Percentiles rank a stretch among this genome's conserved stretches.
Conservation (phyloP, 2,113 vertebrate genomes). For the Cyprinodon tularosa region DNA sequence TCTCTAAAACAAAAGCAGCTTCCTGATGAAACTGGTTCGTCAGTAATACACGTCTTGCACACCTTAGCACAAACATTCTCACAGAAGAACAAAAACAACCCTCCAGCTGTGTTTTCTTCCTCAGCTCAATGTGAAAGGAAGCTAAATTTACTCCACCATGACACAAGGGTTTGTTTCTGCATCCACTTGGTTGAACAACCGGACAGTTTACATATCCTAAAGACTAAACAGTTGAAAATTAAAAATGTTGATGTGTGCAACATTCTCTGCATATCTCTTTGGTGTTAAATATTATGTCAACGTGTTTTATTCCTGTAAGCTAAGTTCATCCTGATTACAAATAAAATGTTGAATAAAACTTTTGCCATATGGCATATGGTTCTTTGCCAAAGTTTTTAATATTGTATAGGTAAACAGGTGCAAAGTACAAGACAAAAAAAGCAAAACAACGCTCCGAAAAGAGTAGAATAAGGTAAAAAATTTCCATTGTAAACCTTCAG, state of each 20-base stretch:
- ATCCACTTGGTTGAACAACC: slow-evolving; percentile 27
- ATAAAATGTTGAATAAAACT: background rate
- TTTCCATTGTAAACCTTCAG: background rate
- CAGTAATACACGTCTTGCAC: slow-evolving; percentile 57
- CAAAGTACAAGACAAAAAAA: background rate
- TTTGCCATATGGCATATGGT: background rate
- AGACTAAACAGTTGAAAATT: slow-evolving; percentile 22
- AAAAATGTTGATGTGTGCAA: background rate
- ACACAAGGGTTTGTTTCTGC: slow-evolving; percentile 55
- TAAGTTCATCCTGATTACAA: background rate
- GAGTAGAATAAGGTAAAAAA: slow-evolving; percentile 2
- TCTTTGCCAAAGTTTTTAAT: background rate
- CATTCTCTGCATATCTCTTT: background rate
- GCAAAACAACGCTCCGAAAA: background rate
- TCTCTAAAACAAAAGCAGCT: slow-evolving; percentile 11
- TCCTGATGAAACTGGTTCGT: slow-evolving; percentile 19
- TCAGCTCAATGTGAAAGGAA: slow-evolving; percentile 46
- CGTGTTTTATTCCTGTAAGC: background rate
- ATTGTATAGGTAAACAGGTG: too few relatives aligned
- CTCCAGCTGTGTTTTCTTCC: slow-evolving; percentile 75
- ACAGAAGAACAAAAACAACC: slow-evolving; percentile 72
- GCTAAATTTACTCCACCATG: slow-evolving; percentile 67
- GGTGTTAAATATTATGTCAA: background rate
- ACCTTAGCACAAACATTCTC: slow-evolving; percentile 59
- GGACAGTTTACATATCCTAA: slow-evolving; percentile 29